phyloP scores from a whole-genome alignment of 1,140 invertebrate genomes.

The Drosophila serrata region DNA sequence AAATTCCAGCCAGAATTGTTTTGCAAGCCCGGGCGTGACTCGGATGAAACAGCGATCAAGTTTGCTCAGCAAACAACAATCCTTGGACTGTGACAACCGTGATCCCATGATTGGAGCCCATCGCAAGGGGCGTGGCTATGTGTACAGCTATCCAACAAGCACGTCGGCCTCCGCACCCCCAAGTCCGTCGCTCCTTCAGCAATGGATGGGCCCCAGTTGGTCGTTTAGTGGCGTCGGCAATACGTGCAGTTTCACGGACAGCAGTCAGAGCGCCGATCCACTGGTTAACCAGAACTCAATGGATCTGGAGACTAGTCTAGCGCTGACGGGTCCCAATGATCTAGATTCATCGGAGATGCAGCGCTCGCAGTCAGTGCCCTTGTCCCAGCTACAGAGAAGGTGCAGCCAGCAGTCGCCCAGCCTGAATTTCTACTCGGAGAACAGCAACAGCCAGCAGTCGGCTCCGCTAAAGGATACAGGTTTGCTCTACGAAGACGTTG shows the following conservation, averaged over 20 bases:
- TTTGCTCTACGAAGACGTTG: conserved; percentile 72
- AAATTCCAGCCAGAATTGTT: conserved; percentile 87
- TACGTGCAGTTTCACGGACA: conserved; percentile 40
- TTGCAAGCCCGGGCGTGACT: conserved; percentile 93
- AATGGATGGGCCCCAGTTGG: conserved; percentile 62
- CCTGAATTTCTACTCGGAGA: conserved; percentile 76
- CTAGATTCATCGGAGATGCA: conserved; percentile 73
- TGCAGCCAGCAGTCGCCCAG: conserved; percentile 67
- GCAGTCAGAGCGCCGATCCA: conserved; percentile 55
- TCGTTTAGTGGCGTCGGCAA: conserved; percentile 46
- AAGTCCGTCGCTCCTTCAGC: conserved; percentile 78
- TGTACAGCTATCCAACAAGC: conserved; percentile 64
- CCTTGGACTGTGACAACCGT: conserved; percentile 70
- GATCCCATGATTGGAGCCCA: conserved; percentile 81
- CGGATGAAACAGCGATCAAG: conserved; percentile 86
- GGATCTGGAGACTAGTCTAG: conserved; percentile 76
- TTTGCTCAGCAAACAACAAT: conserved; percentile 75
- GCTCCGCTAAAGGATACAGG: conserved; percentile 49
- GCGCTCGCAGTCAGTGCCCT: conserved; percentile 82
- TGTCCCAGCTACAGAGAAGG: conserved; percentile 73
- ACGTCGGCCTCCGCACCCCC: conserved; percentile 82
- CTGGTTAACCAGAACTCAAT: conserved; percentile 75
- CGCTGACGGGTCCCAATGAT: conserved; percentile 52
- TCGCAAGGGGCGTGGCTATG: conserved; percentile 66
- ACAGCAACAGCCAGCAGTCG: conserved; percentile 76